phyloP scores from a whole-genome alignment of 2,888 invertebrate genomes.

The Rhyacophila evoluta region DNA sequence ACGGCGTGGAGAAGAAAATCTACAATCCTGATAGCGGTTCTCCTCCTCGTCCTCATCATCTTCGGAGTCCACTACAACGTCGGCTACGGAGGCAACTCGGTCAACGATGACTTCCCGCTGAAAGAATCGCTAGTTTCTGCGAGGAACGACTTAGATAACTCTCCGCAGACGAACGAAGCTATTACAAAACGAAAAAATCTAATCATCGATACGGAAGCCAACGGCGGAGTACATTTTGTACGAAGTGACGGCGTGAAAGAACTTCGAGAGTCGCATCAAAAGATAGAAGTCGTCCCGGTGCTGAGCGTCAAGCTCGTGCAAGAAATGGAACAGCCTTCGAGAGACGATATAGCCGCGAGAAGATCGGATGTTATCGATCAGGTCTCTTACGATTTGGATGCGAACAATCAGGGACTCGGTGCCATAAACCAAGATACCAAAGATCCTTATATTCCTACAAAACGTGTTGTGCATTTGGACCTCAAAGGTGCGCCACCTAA shows the following conservation, averaged over 20 bases:
- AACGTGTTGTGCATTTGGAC: slow-evolving; percentile 75
- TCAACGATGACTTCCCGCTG: slow-evolving; percentile 35
- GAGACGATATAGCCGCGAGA: slow-evolving; percentile 61
- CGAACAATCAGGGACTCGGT: slow-evolving; percentile 62
- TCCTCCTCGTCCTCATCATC: slow-evolving; percentile 62
- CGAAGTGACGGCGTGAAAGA: slow-evolving; percentile 41
- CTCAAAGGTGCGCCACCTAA: slow-evolving; percentile 79
- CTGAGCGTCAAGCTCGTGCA: slow-evolving; percentile 55
- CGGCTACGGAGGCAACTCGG: slow-evolving; percentile 37
- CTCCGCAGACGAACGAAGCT: slow-evolving; percentile 27
- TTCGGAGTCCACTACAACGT: slow-evolving; percentile 64
- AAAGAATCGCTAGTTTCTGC: slow-evolving; percentile 45
- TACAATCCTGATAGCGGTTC: slow-evolving; percentile 61
- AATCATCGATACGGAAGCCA: slow-evolving; percentile 41
- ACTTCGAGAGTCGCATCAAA: slow-evolving; percentile 30
- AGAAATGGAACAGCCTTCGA: slow-evolving; percentile 61
- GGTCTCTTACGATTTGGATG: slow-evolving; percentile 57
- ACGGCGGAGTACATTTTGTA: slow-evolving; percentile 49
- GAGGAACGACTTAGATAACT: slow-evolving; percentile 11
- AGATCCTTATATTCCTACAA: slow-evolving; percentile 65
- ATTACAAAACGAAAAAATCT: slow-evolving; percentile 42
- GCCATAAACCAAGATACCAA: slow-evolving; percentile 61
- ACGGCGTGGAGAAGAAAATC: slow-evolving; percentile 68
- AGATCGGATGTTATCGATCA: slow-evolving; percentile 59
- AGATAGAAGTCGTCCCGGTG: slow-evolving; percentile 30